A percentile compares a stretch with the other conserved stretches of the same genome.
These are phyloP conservation scores for Hippocampus guttulatus DNA, from an alignment of 2,113 vertebrate species.

Conservation along the genomic window DNA sequence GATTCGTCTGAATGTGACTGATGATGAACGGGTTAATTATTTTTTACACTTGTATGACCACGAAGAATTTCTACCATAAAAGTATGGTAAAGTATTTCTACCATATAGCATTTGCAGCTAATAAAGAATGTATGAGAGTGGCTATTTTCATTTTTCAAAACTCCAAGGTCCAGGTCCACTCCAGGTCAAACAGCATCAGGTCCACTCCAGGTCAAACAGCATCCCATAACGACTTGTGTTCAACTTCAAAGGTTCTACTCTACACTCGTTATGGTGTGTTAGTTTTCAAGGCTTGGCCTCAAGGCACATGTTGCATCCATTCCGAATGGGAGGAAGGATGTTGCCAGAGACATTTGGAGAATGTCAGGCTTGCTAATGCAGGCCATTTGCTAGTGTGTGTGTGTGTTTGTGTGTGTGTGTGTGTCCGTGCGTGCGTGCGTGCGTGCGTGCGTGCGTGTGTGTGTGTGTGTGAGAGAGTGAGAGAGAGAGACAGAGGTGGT, in stretches of 20 bases:
- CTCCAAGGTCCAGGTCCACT: no score
- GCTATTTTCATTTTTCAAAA: neutral
- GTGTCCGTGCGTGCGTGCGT: no score
- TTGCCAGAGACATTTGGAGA: constrained; percentile 35
- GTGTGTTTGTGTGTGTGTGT: constrained; percentile 9
- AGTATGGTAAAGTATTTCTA: neutral
- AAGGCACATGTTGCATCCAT: constrained; percentile 38
- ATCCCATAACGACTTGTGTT: neutral
- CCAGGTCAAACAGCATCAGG: neutral
- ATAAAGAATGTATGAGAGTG: neutral
- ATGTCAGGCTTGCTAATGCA: constrained; percentile 29
- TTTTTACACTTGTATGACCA: no score
- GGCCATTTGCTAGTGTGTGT: constrained; percentile 31
- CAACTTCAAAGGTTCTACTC: neutral
- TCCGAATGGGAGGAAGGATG: constrained; percentile 19
- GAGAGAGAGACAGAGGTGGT: constrained; percentile 16
- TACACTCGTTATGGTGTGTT: constrained; percentile 22
- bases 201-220: neutral
- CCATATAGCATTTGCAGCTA: neutral
- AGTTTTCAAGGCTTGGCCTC: constrained; percentile 25
- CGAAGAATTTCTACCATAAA: no score
- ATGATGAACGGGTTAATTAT: no score
- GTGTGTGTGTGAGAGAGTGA: constrained; percentile 22
- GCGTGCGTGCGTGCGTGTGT: neutral
- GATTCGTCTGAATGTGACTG: no score